Conservation (phyloP, 2,888 invertebrate species). For the Steinernema carpocapsae region DNA sequence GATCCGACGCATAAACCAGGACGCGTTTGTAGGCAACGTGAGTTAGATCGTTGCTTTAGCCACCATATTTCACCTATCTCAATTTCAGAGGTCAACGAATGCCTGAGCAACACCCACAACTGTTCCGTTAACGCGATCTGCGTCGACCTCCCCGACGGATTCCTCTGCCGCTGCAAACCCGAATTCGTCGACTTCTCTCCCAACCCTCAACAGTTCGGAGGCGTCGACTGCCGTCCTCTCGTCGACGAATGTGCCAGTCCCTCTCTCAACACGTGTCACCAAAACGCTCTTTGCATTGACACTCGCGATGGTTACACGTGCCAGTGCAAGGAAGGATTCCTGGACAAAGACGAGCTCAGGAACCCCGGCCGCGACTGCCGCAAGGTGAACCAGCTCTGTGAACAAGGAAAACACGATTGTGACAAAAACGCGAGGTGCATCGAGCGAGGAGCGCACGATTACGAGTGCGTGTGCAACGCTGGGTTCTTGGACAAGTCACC, state of each 20-base stretch:
- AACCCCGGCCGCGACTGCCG: conserved; percentile 57
- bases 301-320: conserved; percentile 62
- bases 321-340: conserved; percentile 64
- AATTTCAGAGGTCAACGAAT: conserved; percentile 83
- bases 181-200: conserved; percentile 47
- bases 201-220: conserved; percentile 41
- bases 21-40: conserved; percentile 57
- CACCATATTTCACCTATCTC: background rate
- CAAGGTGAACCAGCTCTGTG: conserved; percentile 56
- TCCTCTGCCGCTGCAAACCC: conserved; percentile 44
- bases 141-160: conserved; percentile 76
- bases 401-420: conserved; percentile 60
- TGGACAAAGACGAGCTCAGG: conserved; percentile 60
- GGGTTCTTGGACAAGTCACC: conserved; percentile 61
- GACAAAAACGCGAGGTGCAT: conserved; percentile 60
- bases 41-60: conserved; percentile 25
- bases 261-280: conserved; percentile 38
- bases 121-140: conserved; percentile 85
- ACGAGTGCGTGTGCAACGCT: conserved; percentile 61
- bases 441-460: conserved; percentile 57
- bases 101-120: conserved; percentile 81
- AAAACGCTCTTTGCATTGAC: conserved; percentile 47
- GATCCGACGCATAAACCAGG: conserved; percentile 60
- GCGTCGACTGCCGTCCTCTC: conserved; percentile 40
- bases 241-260: conserved; percentile 44